Evolutionary conservation across 2,113 vertebrate species (phyloP).

Genomic region (Salvelinus fontinalis): DNA sequence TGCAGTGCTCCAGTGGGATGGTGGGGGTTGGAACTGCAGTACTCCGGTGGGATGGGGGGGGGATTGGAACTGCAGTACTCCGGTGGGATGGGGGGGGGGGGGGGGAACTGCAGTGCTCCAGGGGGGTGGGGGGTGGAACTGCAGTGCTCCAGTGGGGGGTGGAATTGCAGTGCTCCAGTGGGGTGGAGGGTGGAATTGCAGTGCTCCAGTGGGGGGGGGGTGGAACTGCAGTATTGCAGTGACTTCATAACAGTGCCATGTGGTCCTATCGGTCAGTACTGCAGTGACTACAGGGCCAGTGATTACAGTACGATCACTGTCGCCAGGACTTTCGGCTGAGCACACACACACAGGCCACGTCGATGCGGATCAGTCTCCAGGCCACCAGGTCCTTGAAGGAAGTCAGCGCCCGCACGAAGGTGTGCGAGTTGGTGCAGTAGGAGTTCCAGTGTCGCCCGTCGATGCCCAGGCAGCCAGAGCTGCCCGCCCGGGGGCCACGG

Average conservation of each 20-base stretch:
- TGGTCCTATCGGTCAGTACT: constrained; percentile 1
- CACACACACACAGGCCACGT: constrained; percentile 95
- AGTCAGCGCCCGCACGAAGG: constrained; percentile 94
- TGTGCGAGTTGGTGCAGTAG: constrained; percentile 95
- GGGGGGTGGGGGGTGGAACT: too few species aligned
- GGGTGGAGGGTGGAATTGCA: neutral
- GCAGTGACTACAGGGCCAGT: neutral
- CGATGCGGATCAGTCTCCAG: constrained; percentile 94
- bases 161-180: too few species aligned
- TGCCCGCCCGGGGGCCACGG: constrained; percentile 59
- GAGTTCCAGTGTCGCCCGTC: constrained; percentile 97
- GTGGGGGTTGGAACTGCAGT: neutral
- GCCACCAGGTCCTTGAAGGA: constrained; percentile 88
- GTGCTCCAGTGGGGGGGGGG: neutral
- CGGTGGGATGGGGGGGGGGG: too few species aligned
- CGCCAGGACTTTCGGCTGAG: constrained; percentile 90
- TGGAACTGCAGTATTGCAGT: constrained; percentile 5
- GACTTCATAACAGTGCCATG: neutral
- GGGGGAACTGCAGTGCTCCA: too few species aligned
- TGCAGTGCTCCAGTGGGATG: too few species aligned
- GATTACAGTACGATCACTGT: constrained; percentile 65
- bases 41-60: constrained; percentile 1
- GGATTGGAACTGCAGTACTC: too few species aligned
- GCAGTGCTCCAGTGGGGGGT: too few species aligned
- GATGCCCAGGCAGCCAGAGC: constrained; percentile 88